Evolutionary conservation across 92 coral and sea anemone species (phyloP).

Genomic region (Parazoanthus swiftii): DNA sequence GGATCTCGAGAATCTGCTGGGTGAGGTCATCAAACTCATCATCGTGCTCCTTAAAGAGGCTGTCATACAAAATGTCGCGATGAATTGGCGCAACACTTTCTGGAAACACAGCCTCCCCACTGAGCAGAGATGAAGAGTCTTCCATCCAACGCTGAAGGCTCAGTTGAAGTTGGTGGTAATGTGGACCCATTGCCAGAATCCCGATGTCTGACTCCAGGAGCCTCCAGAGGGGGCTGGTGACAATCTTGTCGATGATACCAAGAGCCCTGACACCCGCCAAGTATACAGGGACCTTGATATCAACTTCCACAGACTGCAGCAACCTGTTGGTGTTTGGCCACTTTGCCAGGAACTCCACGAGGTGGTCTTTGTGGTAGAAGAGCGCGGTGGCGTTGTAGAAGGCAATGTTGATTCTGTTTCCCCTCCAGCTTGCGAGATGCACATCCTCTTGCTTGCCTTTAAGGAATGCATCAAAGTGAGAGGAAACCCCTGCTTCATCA

Average conservation of each 20-base stretch:
- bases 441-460: neutral
- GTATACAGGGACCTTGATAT: neutral
- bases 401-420: neutral
- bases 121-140: neutral
- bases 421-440: too few species aligned
- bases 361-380: constrained; percentile 1
- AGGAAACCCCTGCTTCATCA: neutral
- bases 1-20: too few species aligned
- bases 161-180: neutral
- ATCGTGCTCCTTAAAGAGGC: too few species aligned
- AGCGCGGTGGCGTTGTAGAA: neutral
- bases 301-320: neutral
- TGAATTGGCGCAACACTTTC: constrained; percentile 2
- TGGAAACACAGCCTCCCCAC: neutral
- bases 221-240: constrained; percentile 2
- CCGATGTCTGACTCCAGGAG: neutral
- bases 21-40: too few species aligned
- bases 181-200: neutral
- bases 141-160: neutral
- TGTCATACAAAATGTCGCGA: too few species aligned
- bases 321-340: neutral
- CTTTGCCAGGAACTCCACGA: neutral
- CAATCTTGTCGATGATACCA: neutral
- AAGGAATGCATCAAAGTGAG: neutral
- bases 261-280: neutral